Evolutionary conservation across 2,888 invertebrate genomes (phyloP).

Genomic region (Caenorhabditis becei): DNA sequence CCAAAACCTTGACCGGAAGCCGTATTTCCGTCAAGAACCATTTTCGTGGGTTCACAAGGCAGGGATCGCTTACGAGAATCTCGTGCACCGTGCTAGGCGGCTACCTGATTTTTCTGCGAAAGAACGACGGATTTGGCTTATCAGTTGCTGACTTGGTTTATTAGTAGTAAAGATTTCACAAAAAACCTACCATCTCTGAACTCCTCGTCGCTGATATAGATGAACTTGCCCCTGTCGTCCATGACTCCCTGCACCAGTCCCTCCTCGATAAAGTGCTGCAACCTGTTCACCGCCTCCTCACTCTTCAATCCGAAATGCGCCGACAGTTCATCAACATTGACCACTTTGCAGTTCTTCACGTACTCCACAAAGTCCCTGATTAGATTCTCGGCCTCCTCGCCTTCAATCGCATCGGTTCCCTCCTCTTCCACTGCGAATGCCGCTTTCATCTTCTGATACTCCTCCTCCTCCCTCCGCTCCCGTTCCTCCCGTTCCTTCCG

Average conservation of each 20-base stretch:
- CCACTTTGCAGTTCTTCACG: constrained; percentile 78
- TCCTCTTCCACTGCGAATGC: constrained; percentile 80
- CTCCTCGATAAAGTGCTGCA: constrained; percentile 89
- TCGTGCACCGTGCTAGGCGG: no score
- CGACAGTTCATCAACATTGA: constrained; percentile 81
- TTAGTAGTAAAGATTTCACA: background rate
- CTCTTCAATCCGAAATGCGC: constrained; percentile 76
- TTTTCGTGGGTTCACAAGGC: no score
- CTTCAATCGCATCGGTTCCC: constrained; percentile 78
- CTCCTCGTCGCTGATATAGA: constrained; percentile 94
- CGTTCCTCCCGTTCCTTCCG: constrained; percentile 77
- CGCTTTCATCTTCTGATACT: constrained; percentile 79
- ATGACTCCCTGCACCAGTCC: constrained; percentile 94
- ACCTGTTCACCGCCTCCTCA: constrained; percentile 85
- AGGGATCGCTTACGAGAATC: no score
- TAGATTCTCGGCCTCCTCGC: constrained; percentile 78
- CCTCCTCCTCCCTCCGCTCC: constrained; percentile 79
- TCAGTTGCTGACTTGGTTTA: no score
- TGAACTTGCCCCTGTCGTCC: constrained; percentile 98
- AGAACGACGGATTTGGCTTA: no score
- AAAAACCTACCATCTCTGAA: constrained; percentile 85
- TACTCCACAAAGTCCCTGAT: constrained; percentile 78
- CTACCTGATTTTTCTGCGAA: no score
- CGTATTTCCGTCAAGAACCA: no score
- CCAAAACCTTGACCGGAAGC: no score